These are phyloP conservation scores for Caenorhabditis panamensis DNA, from an alignment of 2,888 invertebrate genomes.

Conservation along the genomic window DNA sequence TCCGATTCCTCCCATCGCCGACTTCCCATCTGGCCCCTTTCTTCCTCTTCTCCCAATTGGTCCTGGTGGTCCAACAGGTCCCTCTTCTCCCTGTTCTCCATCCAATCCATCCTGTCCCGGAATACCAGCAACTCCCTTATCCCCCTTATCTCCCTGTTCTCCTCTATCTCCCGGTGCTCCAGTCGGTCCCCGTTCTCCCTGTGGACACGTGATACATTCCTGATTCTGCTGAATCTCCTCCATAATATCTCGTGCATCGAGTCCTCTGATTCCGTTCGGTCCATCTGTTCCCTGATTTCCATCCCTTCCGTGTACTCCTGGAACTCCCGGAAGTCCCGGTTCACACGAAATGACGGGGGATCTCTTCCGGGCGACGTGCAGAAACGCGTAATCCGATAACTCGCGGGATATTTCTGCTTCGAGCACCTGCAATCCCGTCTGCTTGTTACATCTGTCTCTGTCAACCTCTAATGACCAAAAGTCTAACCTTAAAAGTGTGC, in stretches of 20 bases:
- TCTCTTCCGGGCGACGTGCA: conserved; percentile 36
- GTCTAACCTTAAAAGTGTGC: conserved; percentile 48
- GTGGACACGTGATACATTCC: conserved; percentile 74
- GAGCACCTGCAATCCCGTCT: conserved; percentile 34
- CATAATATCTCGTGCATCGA: conserved; percentile 76
- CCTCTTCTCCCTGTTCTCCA: conserved; percentile 64
- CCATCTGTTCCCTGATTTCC: conserved; percentile 63
- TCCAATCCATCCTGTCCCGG: conserved; percentile 61
- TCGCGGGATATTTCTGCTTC: conserved; percentile 47
- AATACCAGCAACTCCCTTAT: conserved; percentile 65
- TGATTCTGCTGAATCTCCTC: conserved; percentile 75
- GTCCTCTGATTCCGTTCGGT: conserved; percentile 68
- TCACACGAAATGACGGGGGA: conserved; percentile 27
- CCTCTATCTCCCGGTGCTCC: conserved; percentile 67
- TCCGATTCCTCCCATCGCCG: conserved; percentile 66
- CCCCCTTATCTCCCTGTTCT: conserved; percentile 63
- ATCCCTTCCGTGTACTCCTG: conserved; percentile 55
- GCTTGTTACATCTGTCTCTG: background rate
- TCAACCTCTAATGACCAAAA: background rate
- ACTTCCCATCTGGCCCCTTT: conserved; percentile 65
- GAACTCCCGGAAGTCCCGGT: conserved; percentile 55
- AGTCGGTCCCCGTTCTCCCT: conserved; percentile 68
- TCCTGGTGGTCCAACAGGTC: conserved; percentile 63
- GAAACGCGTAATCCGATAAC: conserved; percentile 39
- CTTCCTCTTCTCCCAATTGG: conserved; percentile 60